Base-by-base conservation (phyloP, 2,797 vertebrate genomes). In the Oceanodroma leucorhoa region DNA sequence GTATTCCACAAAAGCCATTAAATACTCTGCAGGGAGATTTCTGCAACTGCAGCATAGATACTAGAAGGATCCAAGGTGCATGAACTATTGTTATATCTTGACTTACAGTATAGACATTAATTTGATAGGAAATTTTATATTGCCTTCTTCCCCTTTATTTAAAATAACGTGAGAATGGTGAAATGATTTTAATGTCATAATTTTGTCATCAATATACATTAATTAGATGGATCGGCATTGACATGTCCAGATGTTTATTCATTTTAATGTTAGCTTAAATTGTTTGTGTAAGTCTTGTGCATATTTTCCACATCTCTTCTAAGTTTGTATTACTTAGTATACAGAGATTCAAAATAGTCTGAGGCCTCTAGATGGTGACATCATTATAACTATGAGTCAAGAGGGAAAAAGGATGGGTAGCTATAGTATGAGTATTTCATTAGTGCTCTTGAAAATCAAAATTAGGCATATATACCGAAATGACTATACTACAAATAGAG, bases 11-110 rank as follows among this genome's bases (percentile, higher is more conserved):
- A 90, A 65, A 5, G 11, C 41, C 62, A 36, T 83, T 93, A 93
- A 89, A 84, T 87, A 55, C n/a, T 87, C 78, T 85, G 53, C 67
- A 87, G 79, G 83, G 84, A 93, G 57, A 84, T 77, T 87, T 93
- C 67, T 84, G 60, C 64, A 85, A 41, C 60, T 87, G 41, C 60
- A 83, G 27, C 26, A 41, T 29, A 60, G 26, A 40, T 77, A 43
- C 3, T 89, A 40, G 29, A 79, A 76, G 43, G 80, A 91, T 87
- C 51, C 9, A 38, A 82, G 51, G 51, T 87, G 26, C 18, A 51
- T 43, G 51, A 76, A 54, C 27, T 83, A 40, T 29, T 66, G 43
- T 36, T 19, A 23, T 53, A 72, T 82, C 30, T 79, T 58, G 22
- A 43, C 79, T 89, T 84, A 58, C 19, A 70, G 13, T 50, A 30